Conservation (phyloP, 2,888 invertebrate genomes). For the Serripes groenlandicus region DNA sequence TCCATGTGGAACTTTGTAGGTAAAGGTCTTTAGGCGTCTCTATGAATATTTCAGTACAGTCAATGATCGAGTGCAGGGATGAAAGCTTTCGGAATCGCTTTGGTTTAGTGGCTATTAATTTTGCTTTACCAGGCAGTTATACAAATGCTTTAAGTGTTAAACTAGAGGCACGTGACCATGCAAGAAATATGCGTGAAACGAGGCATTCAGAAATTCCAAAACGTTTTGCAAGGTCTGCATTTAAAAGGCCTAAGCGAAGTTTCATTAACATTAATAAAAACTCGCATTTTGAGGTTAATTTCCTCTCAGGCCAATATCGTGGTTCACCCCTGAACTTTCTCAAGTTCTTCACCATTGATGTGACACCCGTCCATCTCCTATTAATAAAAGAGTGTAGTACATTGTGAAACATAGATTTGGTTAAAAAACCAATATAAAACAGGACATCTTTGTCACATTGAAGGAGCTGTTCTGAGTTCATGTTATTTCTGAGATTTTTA, state of each 20-base stretch:
- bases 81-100: constrained; percentile 31
- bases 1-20: constrained; percentile 60
- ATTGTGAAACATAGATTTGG: constrained; percentile 39
- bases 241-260: constrained; percentile 44
- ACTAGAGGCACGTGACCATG: constrained; percentile 45
- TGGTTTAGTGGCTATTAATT: constrained; percentile 46
- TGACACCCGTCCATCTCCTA: constrained; percentile 52
- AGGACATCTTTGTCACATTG: constrained; percentile 45
- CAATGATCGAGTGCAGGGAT: constrained; percentile 51
- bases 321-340: constrained; percentile 11
- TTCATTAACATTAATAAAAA: constrained; percentile 55
- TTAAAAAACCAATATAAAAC: constrained; percentile 48
- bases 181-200: constrained; percentile 44
- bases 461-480: constrained; percentile 39
- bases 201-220: constrained; percentile 51
- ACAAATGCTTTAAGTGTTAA: constrained; percentile 28
- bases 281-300: constrained; percentile 50
- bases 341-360: constrained; percentile 19
- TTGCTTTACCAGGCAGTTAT: constrained; percentile 36
- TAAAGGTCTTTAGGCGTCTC: constrained; percentile 58
- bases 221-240: constrained; percentile 50
- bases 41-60: constrained; percentile 60
- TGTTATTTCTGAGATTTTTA: background rate
- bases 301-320: constrained; percentile 47
- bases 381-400: constrained; percentile 46